Evolutionary conservation across 2,888 invertebrate genomes (phyloP).

Genomic region (Philaethria dido): DNA sequence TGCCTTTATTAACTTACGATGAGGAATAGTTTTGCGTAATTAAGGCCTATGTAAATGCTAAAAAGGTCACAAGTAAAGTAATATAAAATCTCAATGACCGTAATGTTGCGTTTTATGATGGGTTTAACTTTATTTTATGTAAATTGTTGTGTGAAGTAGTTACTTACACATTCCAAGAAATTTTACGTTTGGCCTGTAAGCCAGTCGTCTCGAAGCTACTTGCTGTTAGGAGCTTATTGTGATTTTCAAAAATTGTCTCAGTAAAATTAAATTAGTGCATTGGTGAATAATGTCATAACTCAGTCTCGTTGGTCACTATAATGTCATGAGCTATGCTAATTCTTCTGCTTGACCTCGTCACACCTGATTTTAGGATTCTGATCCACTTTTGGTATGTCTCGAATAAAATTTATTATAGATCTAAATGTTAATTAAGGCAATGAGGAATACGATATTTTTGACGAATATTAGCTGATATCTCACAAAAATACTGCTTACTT

Average conservation of each 20-base stretch:
- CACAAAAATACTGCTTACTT: constrained; percentile 57
- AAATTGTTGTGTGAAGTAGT: constrained; percentile 63
- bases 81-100: constrained; percentile 52
- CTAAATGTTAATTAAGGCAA: constrained; percentile 78
- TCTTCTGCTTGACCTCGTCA: constrained; percentile 69
- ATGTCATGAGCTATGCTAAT: constrained; percentile 71
- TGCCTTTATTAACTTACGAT: constrained; percentile 19
- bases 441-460: constrained; percentile 65
- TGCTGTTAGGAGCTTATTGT: constrained; percentile 45
- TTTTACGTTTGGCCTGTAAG: constrained; percentile 66
- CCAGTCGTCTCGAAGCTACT: constrained; percentile 64
- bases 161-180: constrained; percentile 64
- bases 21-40: constrained; percentile 17
- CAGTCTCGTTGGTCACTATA: constrained; percentile 50
- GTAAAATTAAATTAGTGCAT: constrained; percentile 51
- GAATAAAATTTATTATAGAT: constrained; percentile 72
- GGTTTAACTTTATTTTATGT: constrained; percentile 68
- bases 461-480: constrained; percentile 63
- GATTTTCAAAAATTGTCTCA: constrained; percentile 41
- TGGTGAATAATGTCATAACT: constrained; percentile 54
- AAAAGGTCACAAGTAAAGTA: constrained; percentile 28
- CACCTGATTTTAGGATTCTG: constrained; percentile 71
- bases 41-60: constrained; percentile 36
- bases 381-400: constrained; percentile 75
- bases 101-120: constrained; percentile 62